Conservation (phyloP, 2,113 vertebrate genomes). For the Larimichthys polyactis region DNA sequence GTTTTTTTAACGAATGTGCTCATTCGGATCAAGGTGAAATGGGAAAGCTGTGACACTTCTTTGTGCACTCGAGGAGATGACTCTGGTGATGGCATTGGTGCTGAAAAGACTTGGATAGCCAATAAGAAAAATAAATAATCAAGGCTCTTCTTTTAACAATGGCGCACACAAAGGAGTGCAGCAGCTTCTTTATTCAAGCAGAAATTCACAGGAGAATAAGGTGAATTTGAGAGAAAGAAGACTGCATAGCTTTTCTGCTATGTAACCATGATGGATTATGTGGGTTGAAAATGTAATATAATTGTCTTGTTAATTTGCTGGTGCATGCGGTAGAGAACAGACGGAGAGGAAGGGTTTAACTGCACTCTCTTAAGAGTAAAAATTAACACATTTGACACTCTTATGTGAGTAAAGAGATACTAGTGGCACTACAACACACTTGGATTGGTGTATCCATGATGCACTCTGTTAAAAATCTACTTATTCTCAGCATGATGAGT, state of each 20-base stretch:
- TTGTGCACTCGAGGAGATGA: constrained; percentile 13
- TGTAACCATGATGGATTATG: constrained; percentile 35
- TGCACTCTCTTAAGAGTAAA: background rate
- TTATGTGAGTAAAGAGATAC: background rate
- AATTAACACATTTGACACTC: constrained; percentile 18
- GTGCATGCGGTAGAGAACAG: background rate
- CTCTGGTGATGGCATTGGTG: background rate
- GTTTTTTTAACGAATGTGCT: background rate
- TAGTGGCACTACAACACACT: background rate
- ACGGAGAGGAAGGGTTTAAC: constrained; percentile 4
- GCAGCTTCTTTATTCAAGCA: constrained; percentile 1
- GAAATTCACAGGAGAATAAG: background rate
- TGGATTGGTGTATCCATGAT: background rate
- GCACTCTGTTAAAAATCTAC: constrained; percentile 20
- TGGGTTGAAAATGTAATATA: constrained; percentile 5
- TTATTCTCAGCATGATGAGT: constrained; percentile 14
- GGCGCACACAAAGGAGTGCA: constrained; percentile 34
- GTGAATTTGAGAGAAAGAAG: constrained; percentile 17
- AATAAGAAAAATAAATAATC: constrained; percentile 1
- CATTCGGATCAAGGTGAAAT: constrained; percentile 36
- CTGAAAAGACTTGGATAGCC: background rate
- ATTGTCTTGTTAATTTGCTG: constrained; percentile 17
- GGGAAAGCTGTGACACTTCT: constrained; percentile 7
- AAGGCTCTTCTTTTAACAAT: constrained; percentile 41
- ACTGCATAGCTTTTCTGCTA: background rate